Evolutionary conservation across 2,888 invertebrate species (phyloP).

Genomic region (Dascillus cervinus): DNA sequence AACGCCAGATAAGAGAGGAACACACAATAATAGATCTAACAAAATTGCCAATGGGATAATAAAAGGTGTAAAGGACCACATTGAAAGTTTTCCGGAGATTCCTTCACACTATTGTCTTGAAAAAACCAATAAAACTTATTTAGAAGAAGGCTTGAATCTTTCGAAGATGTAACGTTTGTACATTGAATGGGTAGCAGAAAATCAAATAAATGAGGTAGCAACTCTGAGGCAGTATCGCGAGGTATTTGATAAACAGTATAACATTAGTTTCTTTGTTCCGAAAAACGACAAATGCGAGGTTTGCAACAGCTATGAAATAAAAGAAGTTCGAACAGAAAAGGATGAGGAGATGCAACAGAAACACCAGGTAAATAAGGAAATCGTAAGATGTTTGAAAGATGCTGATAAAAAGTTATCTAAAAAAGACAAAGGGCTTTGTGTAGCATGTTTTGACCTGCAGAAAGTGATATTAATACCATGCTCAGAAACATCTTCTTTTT

Average conservation of each 20-base stretch:
- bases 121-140: constrained; percentile 12
- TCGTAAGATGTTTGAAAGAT: neutral
- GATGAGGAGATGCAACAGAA: constrained; percentile 4
- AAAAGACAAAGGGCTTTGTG: neutral
- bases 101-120: constrained; percentile 13
- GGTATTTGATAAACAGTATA: constrained; percentile 6
- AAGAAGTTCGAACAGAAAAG: neutral
- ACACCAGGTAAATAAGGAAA: neutral
- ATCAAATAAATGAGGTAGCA: neutral
- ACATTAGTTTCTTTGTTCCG: constrained; percentile 9
- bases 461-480: too few relatives aligned
- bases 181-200: constrained; percentile 53
- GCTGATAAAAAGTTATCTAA: neutral
- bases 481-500: too few relatives aligned
- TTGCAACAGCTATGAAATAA: constrained; percentile 1
- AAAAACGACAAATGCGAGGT: constrained; percentile 6
- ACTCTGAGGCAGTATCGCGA: constrained; percentile 7
- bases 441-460: constrained; percentile 1
- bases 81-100: constrained; percentile 7
- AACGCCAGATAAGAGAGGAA: constrained; percentile 1
- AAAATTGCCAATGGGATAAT: constrained; percentile 1
- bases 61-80: constrained; percentile 3
- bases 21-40: constrained; percentile 1
- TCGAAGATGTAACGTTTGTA: constrained; percentile 49
- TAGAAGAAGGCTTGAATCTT: constrained; percentile 45